phyloP scores from a whole-genome alignment of 2,113 vertebrate species.

The Ahaetulla prasina region DNA sequence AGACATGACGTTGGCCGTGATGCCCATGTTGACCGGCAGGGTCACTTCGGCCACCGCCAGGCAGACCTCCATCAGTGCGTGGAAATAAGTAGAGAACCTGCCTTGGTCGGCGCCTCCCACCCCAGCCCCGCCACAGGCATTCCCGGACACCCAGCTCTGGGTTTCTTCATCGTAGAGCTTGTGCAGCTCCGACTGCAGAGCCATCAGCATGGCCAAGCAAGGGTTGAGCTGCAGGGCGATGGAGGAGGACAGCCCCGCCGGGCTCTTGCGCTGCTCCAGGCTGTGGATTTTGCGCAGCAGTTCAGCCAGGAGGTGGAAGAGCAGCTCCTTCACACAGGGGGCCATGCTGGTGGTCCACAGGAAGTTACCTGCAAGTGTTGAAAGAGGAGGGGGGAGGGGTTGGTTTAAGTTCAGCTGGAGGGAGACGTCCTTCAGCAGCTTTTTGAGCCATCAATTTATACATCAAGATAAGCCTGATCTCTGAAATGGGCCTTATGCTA shows the following conservation, averaged over 20 bases:
- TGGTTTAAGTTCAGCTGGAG: fast-evolving
- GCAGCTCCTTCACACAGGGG: constrained; percentile 88
- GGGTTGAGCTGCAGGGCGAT: constrained; percentile 93
- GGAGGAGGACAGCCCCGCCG: constrained; percentile 83
- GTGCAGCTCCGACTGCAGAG: constrained; percentile 90
- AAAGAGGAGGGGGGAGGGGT: not conserved
- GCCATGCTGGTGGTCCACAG: constrained; percentile 95
- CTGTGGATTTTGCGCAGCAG: constrained; percentile 87
- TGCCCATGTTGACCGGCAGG: constrained; percentile 84
- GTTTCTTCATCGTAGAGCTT: constrained; percentile 94
- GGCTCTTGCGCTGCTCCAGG: constrained; percentile 86
- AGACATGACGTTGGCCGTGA: constrained; percentile 80
- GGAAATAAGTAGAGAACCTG: constrained; percentile 94
- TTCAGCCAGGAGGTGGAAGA: constrained; percentile 91
- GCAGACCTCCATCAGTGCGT: constrained; percentile 94
- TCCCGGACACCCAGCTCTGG: constrained; percentile 83
- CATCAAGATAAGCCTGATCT: not conserved
- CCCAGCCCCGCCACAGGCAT: constrained; percentile 68
- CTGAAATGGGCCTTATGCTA: fast-evolving
- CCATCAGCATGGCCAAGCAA: constrained; percentile 94
- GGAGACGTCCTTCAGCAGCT: not conserved
- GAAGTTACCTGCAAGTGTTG: constrained; percentile 77
- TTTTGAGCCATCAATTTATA: too few species aligned
- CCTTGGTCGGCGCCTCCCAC: constrained; percentile 79
- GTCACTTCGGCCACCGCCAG: constrained; percentile 94